phyloP scores from a whole-genome alignment of 2,797 vertebrate genomes.

The Fratercula arctica region DNA sequence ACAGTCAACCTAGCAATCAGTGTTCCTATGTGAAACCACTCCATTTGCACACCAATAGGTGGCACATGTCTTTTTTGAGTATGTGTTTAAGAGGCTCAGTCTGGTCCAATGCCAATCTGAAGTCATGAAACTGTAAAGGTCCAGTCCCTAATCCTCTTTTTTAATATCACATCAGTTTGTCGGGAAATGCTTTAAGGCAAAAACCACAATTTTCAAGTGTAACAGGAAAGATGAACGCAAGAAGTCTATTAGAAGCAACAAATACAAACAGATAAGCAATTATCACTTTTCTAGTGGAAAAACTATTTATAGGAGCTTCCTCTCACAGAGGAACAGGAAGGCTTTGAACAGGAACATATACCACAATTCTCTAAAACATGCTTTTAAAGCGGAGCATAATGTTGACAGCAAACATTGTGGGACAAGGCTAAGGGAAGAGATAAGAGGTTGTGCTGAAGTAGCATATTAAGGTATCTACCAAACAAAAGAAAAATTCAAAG shows the following conservation, averaged over 20 bases:
- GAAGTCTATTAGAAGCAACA: neutral
- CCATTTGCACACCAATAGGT: neutral
- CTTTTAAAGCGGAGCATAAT: constrained; percentile 9
- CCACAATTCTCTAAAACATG: neutral
- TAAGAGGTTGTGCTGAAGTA: neutral
- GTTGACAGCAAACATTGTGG: neutral
- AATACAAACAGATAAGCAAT: constrained; percentile 11
- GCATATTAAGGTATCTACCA: neutral
- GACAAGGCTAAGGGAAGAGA: neutral
- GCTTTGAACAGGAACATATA: neutral
- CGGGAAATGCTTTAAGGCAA: neutral
- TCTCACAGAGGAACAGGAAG: constrained; percentile 3
- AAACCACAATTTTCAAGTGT: neutral
- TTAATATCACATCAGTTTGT: neutral
- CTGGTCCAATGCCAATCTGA: neutral
- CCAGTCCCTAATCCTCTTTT: neutral
- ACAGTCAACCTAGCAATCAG: neutral
- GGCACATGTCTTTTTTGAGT: neutral
- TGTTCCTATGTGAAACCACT: neutral
- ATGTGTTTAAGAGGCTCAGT: neutral
- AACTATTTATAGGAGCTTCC: constrained; percentile 32
- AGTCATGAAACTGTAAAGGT: neutral
- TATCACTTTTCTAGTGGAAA: neutral
- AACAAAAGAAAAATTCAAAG: neutral
- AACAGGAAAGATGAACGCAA: neutral